These are phyloP conservation scores for Sarotherodon lohbergeri DNA, from an alignment of 2,113 vertebrate species.

Conservation along the genomic window DNA sequence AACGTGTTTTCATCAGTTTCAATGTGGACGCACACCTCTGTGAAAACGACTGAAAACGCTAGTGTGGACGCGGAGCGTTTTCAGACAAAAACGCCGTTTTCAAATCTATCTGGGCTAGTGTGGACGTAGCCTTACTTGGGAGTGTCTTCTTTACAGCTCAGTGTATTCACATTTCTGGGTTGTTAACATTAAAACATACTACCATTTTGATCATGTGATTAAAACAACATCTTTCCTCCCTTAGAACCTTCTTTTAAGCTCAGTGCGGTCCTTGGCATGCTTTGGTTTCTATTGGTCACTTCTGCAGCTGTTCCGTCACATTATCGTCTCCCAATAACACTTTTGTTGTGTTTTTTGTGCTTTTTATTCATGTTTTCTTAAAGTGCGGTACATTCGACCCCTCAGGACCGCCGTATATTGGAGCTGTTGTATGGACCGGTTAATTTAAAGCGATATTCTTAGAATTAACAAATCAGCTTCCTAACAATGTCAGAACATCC, in stretches of 20 bases:
- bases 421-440: neutral
- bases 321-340: neutral
- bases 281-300: neutral
- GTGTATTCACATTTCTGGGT: neutral
- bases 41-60: too few species aligned
- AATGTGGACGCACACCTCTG: too few species aligned
- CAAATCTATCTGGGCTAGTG: too few species aligned
- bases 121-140: neutral
- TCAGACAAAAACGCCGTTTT: too few species aligned
- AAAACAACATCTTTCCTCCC: neutral
- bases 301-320: neutral
- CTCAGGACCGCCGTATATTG: accelerated
- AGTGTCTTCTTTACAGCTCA: accelerated
- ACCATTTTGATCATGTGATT: accelerated
- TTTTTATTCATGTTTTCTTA: neutral
- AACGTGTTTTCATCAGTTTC: too few species aligned
- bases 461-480: neutral
- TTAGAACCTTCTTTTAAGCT: neutral
- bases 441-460: neutral
- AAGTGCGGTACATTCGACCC: neutral
- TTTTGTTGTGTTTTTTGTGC: neutral
- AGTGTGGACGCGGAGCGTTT: too few species aligned
- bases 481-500: neutral
- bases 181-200: neutral
- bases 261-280: neutral